Evolutionary conservation across 2,113 vertebrate species (phyloP).

Genomic region (Syrrhaptes paradoxus): DNA sequence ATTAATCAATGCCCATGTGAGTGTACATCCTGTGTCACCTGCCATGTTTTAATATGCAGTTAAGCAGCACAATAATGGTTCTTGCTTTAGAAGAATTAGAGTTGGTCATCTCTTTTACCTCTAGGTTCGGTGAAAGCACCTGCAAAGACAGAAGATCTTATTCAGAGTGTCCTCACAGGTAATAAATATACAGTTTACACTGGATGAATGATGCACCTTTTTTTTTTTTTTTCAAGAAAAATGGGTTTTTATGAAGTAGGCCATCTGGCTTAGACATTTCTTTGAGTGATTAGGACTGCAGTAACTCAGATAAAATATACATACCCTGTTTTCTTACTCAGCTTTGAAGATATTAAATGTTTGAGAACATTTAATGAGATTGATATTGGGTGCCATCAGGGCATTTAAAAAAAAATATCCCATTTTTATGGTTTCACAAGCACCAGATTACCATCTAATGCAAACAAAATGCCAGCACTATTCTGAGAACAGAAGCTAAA

Average conservation of each 20-base stretch:
- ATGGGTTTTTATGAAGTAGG: not conserved
- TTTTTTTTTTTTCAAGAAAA: not conserved
- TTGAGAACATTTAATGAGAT: not conserved
- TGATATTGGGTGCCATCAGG: not conserved
- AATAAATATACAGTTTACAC: not conserved
- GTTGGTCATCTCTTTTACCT: constrained; percentile 2
- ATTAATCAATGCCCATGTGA: not conserved
- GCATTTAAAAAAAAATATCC: not conserved
- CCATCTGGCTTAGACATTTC: not conserved
- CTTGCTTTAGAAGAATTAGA: not conserved
- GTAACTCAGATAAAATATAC: not conserved
- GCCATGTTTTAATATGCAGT: not conserved
- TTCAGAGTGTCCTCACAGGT: constrained; percentile 95
- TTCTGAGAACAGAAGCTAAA: not conserved
- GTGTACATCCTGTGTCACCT: not conserved
- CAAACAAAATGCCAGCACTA: not conserved
- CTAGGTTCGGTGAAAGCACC: constrained; percentile 88
- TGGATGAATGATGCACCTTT: not conserved
- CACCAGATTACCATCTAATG: not conserved
- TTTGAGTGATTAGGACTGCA: not conserved
- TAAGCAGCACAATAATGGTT: not conserved
- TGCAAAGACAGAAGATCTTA: constrained; percentile 92
- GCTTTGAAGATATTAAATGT: not conserved
- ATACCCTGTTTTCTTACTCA: not conserved
- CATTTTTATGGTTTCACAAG: not conserved